Percentiles rank a stretch among this genome's conserved stretches.
Evolutionary conservation across 2,113 vertebrate species (phyloP).

Genomic region (Mesembrinibis cayennensis): DNA sequence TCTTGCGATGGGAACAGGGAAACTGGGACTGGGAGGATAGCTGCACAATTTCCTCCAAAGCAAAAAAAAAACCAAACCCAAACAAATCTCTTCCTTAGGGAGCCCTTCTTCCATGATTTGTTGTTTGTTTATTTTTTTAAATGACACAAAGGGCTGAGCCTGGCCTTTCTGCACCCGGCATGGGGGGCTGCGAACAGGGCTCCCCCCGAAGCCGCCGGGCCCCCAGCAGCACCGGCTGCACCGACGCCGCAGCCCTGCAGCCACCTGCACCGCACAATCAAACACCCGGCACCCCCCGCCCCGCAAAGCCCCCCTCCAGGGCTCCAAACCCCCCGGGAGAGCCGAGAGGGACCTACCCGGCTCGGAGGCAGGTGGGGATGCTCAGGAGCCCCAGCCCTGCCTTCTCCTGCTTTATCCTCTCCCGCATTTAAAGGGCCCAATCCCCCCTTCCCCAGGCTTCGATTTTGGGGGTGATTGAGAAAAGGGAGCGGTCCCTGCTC

Average conservation of each 20-base stretch:
- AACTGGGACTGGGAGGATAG: not conserved
- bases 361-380: not conserved
- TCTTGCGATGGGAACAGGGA: not conserved
- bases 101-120: not conserved
- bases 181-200: not conserved
- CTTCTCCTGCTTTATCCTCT: not conserved
- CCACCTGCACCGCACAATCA: not conserved
- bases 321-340: not conserved
- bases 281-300: not conserved
- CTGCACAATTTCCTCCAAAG: not conserved
- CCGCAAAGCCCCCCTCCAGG: not conserved
- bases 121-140: not conserved
- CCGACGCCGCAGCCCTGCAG: not conserved
- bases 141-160: not conserved
- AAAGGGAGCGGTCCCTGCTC: not conserved
- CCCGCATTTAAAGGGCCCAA: not conserved
- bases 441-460: not conserved
- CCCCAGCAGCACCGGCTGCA: not conserved
- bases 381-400: not conserved
- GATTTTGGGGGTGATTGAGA: not conserved
- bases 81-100: not conserved
- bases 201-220: fast-evolving
- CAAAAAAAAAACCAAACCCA: no score
- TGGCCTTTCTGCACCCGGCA: not conserved
- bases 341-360: not conserved